phyloP scores from a whole-genome alignment of 2,888 invertebrate species.

The Thecophora atra region DNA sequence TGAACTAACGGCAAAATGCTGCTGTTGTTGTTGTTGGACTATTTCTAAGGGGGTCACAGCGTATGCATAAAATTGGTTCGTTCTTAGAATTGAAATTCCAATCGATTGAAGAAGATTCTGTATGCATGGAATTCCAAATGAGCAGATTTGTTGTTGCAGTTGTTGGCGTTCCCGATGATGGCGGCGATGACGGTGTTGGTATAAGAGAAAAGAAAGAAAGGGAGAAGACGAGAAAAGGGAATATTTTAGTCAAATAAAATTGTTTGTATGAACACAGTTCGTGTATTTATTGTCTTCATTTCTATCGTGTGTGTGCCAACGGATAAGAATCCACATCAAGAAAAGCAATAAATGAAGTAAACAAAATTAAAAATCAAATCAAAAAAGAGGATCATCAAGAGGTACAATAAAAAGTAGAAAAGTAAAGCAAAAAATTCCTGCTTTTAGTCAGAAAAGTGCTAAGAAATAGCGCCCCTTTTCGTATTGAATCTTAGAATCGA shows the following conservation, averaged over 20 bases:
- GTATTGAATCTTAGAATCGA: no score
- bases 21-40: constrained; percentile 50
- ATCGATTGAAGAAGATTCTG: constrained; percentile 57
- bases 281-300: neutral
- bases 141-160: constrained; percentile 12
- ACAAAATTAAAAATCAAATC: neutral
- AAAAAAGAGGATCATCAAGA: neutral
- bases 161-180: constrained; percentile 16
- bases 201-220: constrained; percentile 2
- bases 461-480: no score
- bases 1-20: constrained; percentile 29
- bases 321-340: constrained; percentile 13
- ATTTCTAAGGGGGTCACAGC: constrained; percentile 65
- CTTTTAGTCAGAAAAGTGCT: no score
- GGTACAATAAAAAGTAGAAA: neutral
- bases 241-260: neutral
- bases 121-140: constrained; percentile 39
- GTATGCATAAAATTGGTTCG: constrained; percentile 63
- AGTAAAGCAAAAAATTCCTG: no score
- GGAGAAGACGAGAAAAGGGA: neutral
- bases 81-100: constrained; percentile 63
- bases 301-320: no score
- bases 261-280: constrained; percentile 1
- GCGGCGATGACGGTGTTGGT: constrained; percentile 8
- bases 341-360: neutral